Evolutionary conservation across 2,113 vertebrate species (phyloP), one percentile per base, ranked within the genome.

Genomic region (Anhinga rufa): DNA sequence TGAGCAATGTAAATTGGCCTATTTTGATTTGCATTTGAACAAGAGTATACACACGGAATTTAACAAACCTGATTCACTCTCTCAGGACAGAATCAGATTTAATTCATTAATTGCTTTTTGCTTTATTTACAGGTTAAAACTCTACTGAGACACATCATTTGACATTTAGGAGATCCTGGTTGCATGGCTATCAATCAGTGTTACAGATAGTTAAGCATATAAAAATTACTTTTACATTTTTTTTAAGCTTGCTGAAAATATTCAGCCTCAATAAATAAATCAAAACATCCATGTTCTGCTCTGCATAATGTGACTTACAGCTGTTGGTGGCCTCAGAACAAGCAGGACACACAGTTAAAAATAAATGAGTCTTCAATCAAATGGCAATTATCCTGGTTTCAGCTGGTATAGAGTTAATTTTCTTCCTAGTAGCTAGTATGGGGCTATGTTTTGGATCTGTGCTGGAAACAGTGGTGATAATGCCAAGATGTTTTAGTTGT

Each of bases 101-200:
- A 92, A 79, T 94, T 94, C 75, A 95, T 97, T 96, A 96, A 94
- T 93, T 95, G 80, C 64, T 91, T 96, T 93, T 94, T 0, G 0
- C 42, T 87, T 96, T 97, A 97, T 96, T 96, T 97, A 96, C 69
- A 90, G 82, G 77, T 92, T 97, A 93, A 96, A 96, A 94, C 22
- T 95, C 94, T 72, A 85, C 82, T 71, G 94, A 93, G 93, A 95
- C 58, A 55, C 32, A 85, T 77, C 7, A 89, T 95, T 94, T 85
- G 86, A 87, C 32, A 64, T 96, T 85, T 76, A 93, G 54, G 38
- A 88, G 74, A 91, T 85, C 40, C 65, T 95, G 16, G 40, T 9
- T 93, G 10, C 77, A 62, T 79, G 82, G 51, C 42, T 80, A 91
- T 91, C 93, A 95, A 68, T 92, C 96, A 95, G 18, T 4, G 1